These are phyloP conservation scores for Eclectus roratus DNA, from an alignment of 2,113 vertebrate species.

Conservation along the genomic window DNA sequence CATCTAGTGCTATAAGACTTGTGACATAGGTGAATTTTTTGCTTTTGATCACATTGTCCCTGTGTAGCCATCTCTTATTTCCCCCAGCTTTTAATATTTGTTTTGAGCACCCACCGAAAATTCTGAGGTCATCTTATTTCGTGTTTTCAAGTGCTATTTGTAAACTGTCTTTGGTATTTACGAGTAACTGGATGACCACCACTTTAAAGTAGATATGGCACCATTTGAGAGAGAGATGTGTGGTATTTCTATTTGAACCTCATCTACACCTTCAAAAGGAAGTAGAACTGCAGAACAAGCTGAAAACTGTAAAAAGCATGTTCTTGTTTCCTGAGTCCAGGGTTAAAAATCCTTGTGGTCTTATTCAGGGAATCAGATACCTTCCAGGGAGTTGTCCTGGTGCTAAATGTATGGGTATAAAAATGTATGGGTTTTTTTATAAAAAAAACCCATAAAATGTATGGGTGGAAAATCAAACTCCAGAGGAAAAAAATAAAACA, in stretches of 20 bases:
- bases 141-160: not conserved
- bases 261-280: not conserved
- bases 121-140: not conserved
- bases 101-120: not conserved
- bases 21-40: not conserved
- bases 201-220: not conserved
- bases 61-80: not conserved
- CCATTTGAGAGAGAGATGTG: not conserved
- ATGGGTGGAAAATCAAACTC: not conserved
- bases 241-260: not conserved
- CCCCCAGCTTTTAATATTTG: not conserved
- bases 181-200: not conserved
- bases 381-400: not conserved
- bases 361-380: not conserved
- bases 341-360: not conserved
- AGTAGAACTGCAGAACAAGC: not conserved
- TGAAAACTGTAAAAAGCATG: not conserved
- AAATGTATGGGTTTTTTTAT: too few relatives aligned
- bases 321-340: not conserved
- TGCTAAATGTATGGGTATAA: not conserved
- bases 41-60: not conserved
- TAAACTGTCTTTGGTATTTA: not conserved
- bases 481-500: not conserved
- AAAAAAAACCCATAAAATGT: too few relatives aligned
- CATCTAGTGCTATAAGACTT: not conserved